Percentiles rank a stretch among this genome's conserved stretches.
Conservation (phyloP, 2,113 vertebrate genomes). For the Lagopus leucura region DNA sequence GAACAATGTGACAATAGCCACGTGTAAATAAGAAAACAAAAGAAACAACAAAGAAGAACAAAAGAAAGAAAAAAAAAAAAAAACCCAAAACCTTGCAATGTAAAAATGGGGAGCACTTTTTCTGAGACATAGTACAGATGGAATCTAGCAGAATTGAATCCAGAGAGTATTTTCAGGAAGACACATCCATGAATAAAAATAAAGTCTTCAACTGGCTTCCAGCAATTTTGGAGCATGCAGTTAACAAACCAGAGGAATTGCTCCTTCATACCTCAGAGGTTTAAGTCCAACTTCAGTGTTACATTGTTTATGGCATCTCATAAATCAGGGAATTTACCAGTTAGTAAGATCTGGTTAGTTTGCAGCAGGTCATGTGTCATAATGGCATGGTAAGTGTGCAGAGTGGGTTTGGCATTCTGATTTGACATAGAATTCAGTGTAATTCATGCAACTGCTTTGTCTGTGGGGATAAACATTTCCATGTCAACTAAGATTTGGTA, state of each 20-base stretch:
- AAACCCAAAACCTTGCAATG: too few relatives aligned
- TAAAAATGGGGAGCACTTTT: background rate
- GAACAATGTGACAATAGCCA: background rate
- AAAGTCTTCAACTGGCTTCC: background rate
- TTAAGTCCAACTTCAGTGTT: background rate
- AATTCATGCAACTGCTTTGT: background rate
- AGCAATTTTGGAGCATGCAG: background rate
- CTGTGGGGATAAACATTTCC: background rate
- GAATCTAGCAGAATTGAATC: background rate
- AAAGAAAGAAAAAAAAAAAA: background rate
- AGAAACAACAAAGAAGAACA: background rate
- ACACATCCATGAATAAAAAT: background rate
- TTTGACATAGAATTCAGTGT: background rate
- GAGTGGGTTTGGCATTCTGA: background rate
- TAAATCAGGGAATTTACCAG: background rate
- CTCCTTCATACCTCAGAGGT: background rate
- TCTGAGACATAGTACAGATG: background rate
- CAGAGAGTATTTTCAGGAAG: background rate
- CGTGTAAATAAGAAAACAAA: background rate
- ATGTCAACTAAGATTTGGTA: background rate
- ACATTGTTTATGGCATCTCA: background rate
- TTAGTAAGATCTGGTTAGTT: background rate
- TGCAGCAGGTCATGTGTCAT: rapidly evolving
- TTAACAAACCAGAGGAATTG: background rate
- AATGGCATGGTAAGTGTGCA: background rate